Evolutionary conservation across 1,140 invertebrate genomes (phyloP), one percentile per base, ranked within the genome.

Genomic region (Orchesella cincta): DNA sequence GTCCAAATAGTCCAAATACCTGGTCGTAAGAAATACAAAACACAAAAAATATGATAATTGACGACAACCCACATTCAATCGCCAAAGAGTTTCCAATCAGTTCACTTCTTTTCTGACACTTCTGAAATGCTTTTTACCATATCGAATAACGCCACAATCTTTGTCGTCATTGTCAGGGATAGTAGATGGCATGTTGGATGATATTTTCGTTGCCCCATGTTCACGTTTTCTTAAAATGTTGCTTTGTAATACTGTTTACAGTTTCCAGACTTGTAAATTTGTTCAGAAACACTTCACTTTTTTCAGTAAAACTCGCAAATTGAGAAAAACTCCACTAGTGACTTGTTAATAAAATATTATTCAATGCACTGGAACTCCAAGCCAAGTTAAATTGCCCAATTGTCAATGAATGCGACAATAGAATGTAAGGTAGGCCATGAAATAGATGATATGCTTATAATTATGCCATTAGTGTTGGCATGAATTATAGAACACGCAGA

Each of bases 111-210:
- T n/a, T n/a, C n/a, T n/a, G n/a, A n/a, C n/a, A n/a, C n/a, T n/a
- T n/a, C n/a, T n/a, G n/a, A n/a, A 29, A 57, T 20, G 3, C 18
- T 1, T 1, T 31, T 71, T 54, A 78, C 77, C 77, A 78, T 70
- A 71, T 78, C 77, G 29, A 71, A 51, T 16, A 78, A 35, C 28
- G 77, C 77, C 0, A 78, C 29, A 1, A 75, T 0, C 54, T 75
- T 78, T 16, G 77, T 31, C 36, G 73, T 73, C 0, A 46, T 75
- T 26, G 46, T 31, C 26, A 78, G 36, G 5, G 36, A 28, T 14
- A 78, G 1, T n/a, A n/a, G 3, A 26, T 78, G 20, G 23, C 77
- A 78, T 71, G 77, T 78, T n/a, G 77, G 77, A 75, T 78, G 77
- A 70, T 39, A 28, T 16, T 57, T 57, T 16, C 12, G 23, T 57